phyloP scores from a whole-genome alignment of 1,140 invertebrate species.

The Halotydeus destructor region DNA sequence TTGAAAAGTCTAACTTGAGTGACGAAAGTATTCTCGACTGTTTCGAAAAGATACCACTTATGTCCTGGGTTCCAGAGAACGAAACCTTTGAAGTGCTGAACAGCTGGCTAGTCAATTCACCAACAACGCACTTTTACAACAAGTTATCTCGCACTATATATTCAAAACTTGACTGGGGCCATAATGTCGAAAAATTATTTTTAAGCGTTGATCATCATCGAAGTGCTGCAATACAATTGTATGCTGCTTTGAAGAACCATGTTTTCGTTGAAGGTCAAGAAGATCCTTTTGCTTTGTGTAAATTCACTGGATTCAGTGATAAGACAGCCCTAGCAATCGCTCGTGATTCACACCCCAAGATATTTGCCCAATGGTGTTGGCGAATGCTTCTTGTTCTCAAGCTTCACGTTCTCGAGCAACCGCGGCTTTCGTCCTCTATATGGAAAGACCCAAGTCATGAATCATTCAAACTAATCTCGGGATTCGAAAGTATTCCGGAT shows the following conservation, averaged over 20 bases:
- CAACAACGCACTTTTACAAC: conserved; percentile 5
- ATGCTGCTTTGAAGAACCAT: conserved; percentile 6
- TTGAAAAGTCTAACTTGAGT: background rate
- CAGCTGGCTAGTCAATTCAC: conserved; percentile 6
- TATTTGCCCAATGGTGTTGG: conserved; percentile 12
- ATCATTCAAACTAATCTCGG: background rate
- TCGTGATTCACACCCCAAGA: background rate
- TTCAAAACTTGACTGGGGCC: conserved; percentile 8
- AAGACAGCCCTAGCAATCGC: conserved; percentile 3
- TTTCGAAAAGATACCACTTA: conserved; percentile 2
- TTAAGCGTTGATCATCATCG: background rate
- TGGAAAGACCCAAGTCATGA: background rate
- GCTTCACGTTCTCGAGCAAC: conserved; percentile 8
- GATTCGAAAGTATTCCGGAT: conserved; percentile 6
- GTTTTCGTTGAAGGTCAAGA: background rate
- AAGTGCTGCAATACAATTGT: conserved; percentile 4
- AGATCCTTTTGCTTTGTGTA: background rate
- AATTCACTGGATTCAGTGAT: background rate
- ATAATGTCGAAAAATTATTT: conserved; percentile 2
- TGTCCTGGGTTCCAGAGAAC: conserved; percentile 7
- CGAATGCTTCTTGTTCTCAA: conserved; percentile 5
- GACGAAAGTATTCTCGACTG: conserved; percentile 4
- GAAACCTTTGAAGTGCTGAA: conserved; percentile 4
- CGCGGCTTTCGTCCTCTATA: no score
- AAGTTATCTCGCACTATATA: conserved; percentile 9